Conservation (phyloP, 2,888 invertebrate genomes). For the Marasmarcha lunaedactyla region DNA sequence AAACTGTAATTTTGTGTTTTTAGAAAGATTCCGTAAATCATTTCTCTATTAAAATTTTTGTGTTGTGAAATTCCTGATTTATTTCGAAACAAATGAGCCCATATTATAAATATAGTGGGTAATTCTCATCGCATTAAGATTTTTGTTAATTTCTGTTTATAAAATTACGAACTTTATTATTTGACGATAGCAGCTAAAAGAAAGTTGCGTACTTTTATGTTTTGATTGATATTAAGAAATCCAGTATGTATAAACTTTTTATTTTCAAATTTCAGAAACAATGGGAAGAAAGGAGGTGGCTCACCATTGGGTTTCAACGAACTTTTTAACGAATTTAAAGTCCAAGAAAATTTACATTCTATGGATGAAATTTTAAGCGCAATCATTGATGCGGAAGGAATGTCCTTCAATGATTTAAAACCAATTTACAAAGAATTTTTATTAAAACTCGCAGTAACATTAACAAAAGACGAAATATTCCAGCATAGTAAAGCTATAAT, state of each 20-base stretch:
- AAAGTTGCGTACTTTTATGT: no score
- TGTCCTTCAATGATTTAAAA: slow-evolving; percentile 93
- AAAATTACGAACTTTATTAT: no score
- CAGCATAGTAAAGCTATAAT: slow-evolving; percentile 91
- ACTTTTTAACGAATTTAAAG: slow-evolving; percentile 87
- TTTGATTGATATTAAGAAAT: neutral
- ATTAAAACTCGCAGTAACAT: slow-evolving; percentile 85
- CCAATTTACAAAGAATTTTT: slow-evolving; percentile 93
- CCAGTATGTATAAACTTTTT: neutral
- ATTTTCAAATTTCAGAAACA: slow-evolving; percentile 55
- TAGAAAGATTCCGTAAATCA: no score
- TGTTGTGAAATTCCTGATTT: no score
- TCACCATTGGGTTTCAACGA: slow-evolving; percentile 89
- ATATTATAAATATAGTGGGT: no score
- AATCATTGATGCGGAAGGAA: slow-evolving; percentile 91
- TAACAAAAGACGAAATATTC: slow-evolving; percentile 93
- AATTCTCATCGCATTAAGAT: no score
- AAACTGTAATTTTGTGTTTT: neutral
- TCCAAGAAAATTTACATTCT: slow-evolving; percentile 89
- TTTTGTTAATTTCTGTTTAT: no score
- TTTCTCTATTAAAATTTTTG: no score
- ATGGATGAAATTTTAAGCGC: slow-evolving; percentile 89
- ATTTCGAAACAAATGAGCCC: no score
- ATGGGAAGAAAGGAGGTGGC: slow-evolving; percentile 76
- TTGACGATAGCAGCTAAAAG: no score